Base-by-base conservation (phyloP, 2,888 invertebrate species). In the Arenicola marina region DNA sequence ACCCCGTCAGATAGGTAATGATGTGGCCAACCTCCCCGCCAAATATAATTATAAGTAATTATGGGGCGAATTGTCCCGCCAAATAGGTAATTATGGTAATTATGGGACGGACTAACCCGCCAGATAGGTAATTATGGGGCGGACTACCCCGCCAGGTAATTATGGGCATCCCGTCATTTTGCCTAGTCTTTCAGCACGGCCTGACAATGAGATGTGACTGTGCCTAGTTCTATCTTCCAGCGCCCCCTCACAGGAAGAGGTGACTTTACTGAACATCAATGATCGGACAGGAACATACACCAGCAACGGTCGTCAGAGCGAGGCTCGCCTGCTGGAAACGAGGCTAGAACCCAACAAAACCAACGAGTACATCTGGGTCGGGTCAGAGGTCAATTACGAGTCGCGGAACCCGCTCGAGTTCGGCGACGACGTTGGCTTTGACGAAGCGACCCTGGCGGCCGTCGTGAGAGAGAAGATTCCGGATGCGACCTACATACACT, bases 401-500 rank as follows among this genome's bases (percentile, higher is more conserved):
- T 21, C 33, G 11, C 15, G 51, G 7, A 59, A 59, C 26, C 31
- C 59, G 4, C 33, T 28, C 4, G 48, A 48, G 28, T 59, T 48
- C 31, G 59, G 59, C 4, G 59, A 59, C 28, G 51, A 59, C 24
- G 32, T 59, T 33, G 59, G 59, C n/a, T 59, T 51, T 28, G 51
- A 33, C 26, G 59, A 48, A 24, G 7, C 7, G 24, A 48, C 26
- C 7, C 18, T n/a, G 26, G 7, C 18, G 24, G 26, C 15, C 24
- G 26, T 7, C 48, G 26, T 48, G 18, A 7, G 15, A 24, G 18
- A 7, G 11, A 48, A n/a, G 7, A 7, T 48, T 11, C n/a, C 48
- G 7, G 26, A 24, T 7, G 24, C 7, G 11, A 18, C 11, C 11
- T 48, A 48, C 24, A n/a, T 21, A 7, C 15, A 48, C 26, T 24